Conservation (phyloP, 2,113 vertebrate species). For the Polypterus bichir region DNA sequence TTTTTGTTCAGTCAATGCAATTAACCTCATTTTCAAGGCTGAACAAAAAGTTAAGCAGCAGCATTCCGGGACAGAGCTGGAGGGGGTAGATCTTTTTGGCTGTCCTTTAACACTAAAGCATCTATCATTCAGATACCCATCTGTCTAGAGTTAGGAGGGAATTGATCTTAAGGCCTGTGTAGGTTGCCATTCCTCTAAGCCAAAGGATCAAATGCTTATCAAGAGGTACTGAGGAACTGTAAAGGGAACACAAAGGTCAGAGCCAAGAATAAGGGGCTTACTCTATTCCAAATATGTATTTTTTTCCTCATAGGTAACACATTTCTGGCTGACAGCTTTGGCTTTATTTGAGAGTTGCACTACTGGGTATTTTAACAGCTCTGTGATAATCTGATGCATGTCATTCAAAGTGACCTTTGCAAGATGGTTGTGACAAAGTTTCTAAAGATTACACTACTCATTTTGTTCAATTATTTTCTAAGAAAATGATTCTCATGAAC, state of each 20-base stretch:
- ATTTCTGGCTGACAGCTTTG: slow-evolving; percentile 9
- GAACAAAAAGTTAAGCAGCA: neutral
- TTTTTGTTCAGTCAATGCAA: slow-evolving; percentile 15
- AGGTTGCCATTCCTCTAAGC: neutral
- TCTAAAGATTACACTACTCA: neutral
- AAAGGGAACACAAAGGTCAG: neutral
- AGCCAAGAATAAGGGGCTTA: neutral
- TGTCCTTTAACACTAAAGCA: slow-evolving; percentile 5
- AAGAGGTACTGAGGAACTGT: neutral
- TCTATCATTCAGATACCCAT: slow-evolving; percentile 9
- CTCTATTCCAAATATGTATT: neutral
- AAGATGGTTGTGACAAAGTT: slow-evolving; percentile 4
- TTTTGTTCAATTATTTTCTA: neutral
- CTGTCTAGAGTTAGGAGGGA: slow-evolving; percentile 9
- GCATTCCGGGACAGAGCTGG: neutral
- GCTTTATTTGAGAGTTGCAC: slow-evolving; percentile 13
- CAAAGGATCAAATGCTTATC: neutral
- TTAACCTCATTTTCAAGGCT: slow-evolving; percentile 15
- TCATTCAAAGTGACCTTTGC: slow-evolving; percentile 16
- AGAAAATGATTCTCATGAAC: neutral
- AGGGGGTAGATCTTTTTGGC: slow-evolving; percentile 6
- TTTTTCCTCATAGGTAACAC: neutral
- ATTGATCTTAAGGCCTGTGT: neutral
- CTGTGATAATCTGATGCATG: slow-evolving; percentile 15
- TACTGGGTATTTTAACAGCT: slow-evolving; percentile 11